Base-by-base conservation (phyloP, 1,140 invertebrate genomes). In the Lasaia peninsularis region DNA sequence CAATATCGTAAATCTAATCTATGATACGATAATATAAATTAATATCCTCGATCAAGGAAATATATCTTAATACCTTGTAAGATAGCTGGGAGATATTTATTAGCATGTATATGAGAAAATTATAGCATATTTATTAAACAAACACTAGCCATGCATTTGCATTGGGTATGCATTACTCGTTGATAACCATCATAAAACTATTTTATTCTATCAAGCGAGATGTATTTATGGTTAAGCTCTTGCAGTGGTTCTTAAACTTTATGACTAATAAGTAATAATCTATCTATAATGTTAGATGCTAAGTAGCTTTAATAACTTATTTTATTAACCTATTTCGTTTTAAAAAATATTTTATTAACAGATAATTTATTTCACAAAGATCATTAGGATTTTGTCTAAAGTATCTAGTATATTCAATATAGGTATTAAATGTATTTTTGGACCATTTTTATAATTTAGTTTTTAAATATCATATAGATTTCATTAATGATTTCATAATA, bases 51-150 rank as follows among this genome's bases (percentile, higher is more conserved):
- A 16, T 20, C 37, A 20, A 44, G 18, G 14, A 44, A 44, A 44
- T 44, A 44, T 44, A 44, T 44, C 37, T 44, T 44, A 44, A 18
- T 44, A 44, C 18, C 37, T 16, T 10, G 37, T 44, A 18, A 44
- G 37, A 44, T 44, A 44, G 37, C 37, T 16, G 10, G 37, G 16
- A 44, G 37, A 20, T 44, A 44, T 44, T 44, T 44, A 44, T 44
- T 44, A 44, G 37, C 16, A 44, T 44, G 37, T 44, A 44, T 44
- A 44, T 44, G 16, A 44, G 37, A 44, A 44, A 44, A 44, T 44
- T 44, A 44, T 16, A 44, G 14, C 37, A 44, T 44, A 44, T 44
- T 44, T 44, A 44, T 44, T 44, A 44, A 44, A 44, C 37, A 44
- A 44, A 44, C 37, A 18, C 37, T 3, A 44, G 16, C 14, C 14